A percentile compares a stretch with the other conserved stretches of the same genome.
Conservation (phyloP, 2,113 vertebrate genomes). For the Pterocles orientalis region DNA sequence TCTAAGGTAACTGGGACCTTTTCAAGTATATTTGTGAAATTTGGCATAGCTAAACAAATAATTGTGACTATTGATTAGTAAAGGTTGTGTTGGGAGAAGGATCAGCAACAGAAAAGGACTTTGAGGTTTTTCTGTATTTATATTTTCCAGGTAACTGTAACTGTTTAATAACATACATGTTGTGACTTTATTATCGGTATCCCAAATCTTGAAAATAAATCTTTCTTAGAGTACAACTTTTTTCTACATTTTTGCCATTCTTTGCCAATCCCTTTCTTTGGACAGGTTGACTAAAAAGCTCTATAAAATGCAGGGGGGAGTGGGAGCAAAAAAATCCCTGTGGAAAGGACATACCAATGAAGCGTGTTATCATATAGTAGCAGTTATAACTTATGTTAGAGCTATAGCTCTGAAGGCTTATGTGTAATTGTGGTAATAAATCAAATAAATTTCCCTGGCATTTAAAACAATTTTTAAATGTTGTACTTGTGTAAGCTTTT, state of each 20-base stretch:
- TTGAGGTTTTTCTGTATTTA: background rate
- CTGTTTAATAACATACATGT: background rate
- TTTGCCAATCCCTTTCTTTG: background rate
- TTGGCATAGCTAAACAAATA: background rate
- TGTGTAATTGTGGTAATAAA: conserved; percentile 27
- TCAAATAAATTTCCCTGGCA: conserved; percentile 3
- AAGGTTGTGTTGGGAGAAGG: background rate
- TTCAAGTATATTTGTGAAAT: background rate
- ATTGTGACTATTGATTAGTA: background rate
- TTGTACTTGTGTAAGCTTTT: conserved; percentile 10
- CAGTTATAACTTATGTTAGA: background rate
- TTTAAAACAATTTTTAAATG: conserved; percentile 21
- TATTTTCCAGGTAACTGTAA: background rate
- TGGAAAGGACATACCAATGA: background rate
- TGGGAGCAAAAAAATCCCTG: background rate
- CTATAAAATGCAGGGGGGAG: background rate
- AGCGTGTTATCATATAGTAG: background rate
- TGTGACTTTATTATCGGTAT: background rate
- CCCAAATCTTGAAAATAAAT: background rate
- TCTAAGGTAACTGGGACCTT: background rate
- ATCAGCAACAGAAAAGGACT: background rate
- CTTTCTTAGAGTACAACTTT: background rate
- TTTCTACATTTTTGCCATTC: background rate
- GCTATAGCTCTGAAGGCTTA: background rate
- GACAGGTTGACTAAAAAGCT: background rate